These are phyloP conservation scores for Drosophila helvetica DNA, from an alignment of 2,888 invertebrate genomes.

Conservation along the genomic window DNA sequence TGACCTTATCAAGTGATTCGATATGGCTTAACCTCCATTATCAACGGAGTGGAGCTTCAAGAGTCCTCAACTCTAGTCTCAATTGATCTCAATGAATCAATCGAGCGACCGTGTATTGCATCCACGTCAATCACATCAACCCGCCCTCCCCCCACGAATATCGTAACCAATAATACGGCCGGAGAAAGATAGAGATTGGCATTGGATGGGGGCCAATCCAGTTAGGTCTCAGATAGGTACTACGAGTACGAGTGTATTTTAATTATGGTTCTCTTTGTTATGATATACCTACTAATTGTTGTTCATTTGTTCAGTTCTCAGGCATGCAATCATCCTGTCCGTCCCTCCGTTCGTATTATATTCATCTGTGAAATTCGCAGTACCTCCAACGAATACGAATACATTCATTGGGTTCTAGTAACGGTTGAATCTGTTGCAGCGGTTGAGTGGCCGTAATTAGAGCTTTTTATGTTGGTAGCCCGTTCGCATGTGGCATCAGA, in stretches of 20 bases:
- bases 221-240: not conserved
- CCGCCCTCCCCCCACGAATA: too few species aligned
- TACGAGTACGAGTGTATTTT: not conserved
- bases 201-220: conserved; percentile 12
- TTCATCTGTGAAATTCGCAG: conserved; percentile 54
- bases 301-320: conserved; percentile 44
- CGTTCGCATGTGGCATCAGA: conserved; percentile 29
- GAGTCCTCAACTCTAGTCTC: conserved; percentile 58
- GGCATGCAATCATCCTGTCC: conserved; percentile 54
- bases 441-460: conserved; percentile 31
- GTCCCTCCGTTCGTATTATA: conserved; percentile 27
- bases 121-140: conserved; percentile 26
- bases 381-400: conserved; percentile 13
- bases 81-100: conserved; percentile 19
- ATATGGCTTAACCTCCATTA: conserved; percentile 69
- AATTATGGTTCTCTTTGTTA: conserved; percentile 30
- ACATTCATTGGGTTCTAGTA: conserved; percentile 10
- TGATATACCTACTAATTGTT: conserved; percentile 30
- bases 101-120: not conserved
- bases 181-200: conserved; percentile 16
- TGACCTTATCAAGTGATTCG: conserved; percentile 51
- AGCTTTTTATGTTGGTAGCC: conserved; percentile 26
- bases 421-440: conserved; percentile 4
- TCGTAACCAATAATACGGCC: conserved; percentile 32
- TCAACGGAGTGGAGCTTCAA: conserved; percentile 44